Evolutionary conservation across 92 coral and sea anemone species (phyloP).

Genomic region (Zoanthus sociatus): DNA sequence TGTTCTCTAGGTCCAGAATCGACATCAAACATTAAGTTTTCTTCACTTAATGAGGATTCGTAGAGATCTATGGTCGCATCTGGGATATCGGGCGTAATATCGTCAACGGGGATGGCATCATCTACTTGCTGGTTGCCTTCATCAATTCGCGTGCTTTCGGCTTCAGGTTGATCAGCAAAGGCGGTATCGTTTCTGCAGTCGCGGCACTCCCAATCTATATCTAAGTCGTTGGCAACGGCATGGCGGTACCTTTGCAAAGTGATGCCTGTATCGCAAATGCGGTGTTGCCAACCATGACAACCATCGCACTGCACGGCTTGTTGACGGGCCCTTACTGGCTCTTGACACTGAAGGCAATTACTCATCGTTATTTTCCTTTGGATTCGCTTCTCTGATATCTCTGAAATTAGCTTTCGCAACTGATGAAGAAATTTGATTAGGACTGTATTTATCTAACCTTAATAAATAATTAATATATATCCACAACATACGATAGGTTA

Average conservation of each 20-base stretch:
- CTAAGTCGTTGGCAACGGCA: neutral
- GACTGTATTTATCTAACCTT: neutral
- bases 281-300: neutral
- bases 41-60: neutral
- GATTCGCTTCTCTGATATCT: neutral
- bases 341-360: neutral
- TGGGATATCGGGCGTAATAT: neutral
- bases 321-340: too few relatives aligned
- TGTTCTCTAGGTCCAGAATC: neutral
- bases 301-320: neutral
- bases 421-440: neutral
- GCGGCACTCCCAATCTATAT: slow-evolving; percentile 18
- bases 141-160: slow-evolving; percentile 22
- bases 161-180: neutral
- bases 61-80: neutral
- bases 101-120: neutral
- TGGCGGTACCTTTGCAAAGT: slow-evolving; percentile 6
- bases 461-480: neutral
- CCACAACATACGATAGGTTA: slow-evolving; percentile 16
- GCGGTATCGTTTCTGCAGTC: slow-evolving; percentile 17
- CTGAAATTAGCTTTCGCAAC: neutral
- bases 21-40: neutral
- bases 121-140: neutral
- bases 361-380: neutral
- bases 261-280: neutral